Evolutionary conservation across 1,140 invertebrate genomes (phyloP).

Genomic region (Orussus abietinus): DNA sequence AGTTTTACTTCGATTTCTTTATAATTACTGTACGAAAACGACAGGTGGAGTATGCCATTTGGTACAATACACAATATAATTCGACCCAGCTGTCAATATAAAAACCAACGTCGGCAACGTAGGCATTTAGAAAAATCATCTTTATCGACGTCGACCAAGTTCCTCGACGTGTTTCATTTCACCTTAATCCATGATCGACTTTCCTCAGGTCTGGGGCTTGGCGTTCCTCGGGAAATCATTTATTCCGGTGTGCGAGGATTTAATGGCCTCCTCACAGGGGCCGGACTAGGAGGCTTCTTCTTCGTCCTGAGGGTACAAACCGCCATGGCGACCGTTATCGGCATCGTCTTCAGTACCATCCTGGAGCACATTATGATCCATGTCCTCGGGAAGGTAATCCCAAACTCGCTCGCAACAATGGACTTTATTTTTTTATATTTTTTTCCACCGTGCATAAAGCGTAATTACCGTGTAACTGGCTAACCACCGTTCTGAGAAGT

Average conservation of each 20-base stretch:
- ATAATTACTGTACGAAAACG: no score
- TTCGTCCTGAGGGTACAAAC: constrained; percentile 44
- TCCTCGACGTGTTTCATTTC: constrained; percentile 2
- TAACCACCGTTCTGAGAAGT: neutral
- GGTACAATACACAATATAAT: no score
- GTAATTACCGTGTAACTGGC: neutral
- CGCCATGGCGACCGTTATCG: constrained; percentile 34
- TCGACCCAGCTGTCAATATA: no score
- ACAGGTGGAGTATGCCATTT: no score
- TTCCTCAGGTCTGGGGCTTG: constrained; percentile 33
- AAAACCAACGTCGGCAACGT: no score
- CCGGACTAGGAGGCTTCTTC: constrained; percentile 44
- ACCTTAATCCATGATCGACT: constrained; percentile 5
- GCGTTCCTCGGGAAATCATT: constrained; percentile 29
- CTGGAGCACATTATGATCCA: constrained; percentile 37
- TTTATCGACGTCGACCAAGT: constrained; percentile 2
- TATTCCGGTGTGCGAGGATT: constrained; percentile 50
- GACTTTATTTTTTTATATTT: neutral
- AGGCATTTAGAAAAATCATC: neutral
- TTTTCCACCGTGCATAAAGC: neutral
- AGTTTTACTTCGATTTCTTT: no score
- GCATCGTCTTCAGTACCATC: constrained; percentile 40
- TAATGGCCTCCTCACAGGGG: constrained; percentile 44
- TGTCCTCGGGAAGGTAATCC: constrained; percentile 28
- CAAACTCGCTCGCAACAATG: neutral